Evolutionary conservation across 2,113 vertebrate genomes (phyloP).

Genomic region (Xenotilapia flavipinnis): DNA sequence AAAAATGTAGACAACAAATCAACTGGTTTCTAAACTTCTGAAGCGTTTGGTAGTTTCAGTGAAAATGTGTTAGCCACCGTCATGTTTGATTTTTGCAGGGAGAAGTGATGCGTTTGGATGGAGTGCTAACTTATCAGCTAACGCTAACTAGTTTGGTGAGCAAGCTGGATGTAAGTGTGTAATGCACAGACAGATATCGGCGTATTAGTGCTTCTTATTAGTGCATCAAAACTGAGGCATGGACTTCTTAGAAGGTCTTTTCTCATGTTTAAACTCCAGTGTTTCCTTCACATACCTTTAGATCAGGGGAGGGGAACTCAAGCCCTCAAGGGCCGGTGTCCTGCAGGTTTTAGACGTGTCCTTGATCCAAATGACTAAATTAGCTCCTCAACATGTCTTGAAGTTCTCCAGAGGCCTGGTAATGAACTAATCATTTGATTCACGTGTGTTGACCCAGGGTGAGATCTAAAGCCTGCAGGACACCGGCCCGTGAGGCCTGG

Average conservation of each 20-base stretch:
- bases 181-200: neutral
- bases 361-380: neutral
- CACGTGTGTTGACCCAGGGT: neutral
- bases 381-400: neutral
- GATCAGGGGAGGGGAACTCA: neutral
- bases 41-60: too few species aligned
- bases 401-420: neutral
- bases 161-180: neutral
- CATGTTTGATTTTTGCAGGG: rapidly evolving
- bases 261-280: neutral
- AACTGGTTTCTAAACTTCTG: neutral
- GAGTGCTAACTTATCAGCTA: neutral
- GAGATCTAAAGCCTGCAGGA: rapidly evolving
- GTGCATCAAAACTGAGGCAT: neutral
- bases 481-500: rapidly evolving
- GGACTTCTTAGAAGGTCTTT: neutral
- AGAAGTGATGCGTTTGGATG: neutral
- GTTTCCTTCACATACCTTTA: rapidly evolving
- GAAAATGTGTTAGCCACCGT: neutral
- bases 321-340: neutral
- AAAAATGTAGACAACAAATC: neutral
- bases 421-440: rapidly evolving
- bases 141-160: neutral
- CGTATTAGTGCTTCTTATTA: neutral
- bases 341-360: neutral